Evolutionary conservation across 2,888 invertebrate genomes (phyloP).

Genomic region (Empis stercorea): DNA sequence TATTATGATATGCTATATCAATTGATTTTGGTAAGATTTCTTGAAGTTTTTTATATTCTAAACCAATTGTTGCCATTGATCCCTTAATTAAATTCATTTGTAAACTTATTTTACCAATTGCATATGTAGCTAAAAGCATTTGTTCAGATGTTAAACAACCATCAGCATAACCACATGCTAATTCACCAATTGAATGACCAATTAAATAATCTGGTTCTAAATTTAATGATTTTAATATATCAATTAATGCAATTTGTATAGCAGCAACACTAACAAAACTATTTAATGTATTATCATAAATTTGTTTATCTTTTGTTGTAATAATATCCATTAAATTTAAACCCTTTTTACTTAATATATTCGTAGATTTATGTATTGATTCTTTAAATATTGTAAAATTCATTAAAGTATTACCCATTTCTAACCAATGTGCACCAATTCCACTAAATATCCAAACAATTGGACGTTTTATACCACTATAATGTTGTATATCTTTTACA

Average conservation of each 20-base stretch:
- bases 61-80: conserved; percentile 80
- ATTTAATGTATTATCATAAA: conserved; percentile 51
- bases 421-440: conserved; percentile 81
- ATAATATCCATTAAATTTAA: conserved; percentile 52
- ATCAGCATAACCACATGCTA: conserved; percentile 92
- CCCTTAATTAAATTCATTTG: conserved; percentile 58
- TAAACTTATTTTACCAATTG: conserved; percentile 61
- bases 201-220: conserved; percentile 61
- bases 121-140: conserved; percentile 73
- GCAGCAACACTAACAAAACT: conserved; percentile 65
- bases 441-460: conserved; percentile 86
- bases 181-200: conserved; percentile 88
- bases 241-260: conserved; percentile 48
- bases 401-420: conserved; percentile 69
- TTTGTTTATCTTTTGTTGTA: conserved; percentile 45
- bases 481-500: conserved; percentile 44
- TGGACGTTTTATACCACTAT: conserved; percentile 50
- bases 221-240: conserved; percentile 46
- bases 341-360: conserved; percentile 44
- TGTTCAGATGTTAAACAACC: conserved; percentile 79
- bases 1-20: conserved; percentile 80
- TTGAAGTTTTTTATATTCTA: conserved; percentile 43
- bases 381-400: conserved; percentile 57
- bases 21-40: conserved; percentile 59
- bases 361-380: conserved; percentile 50